A percentile compares a stretch with the other conserved stretches of the same genome.
phyloP scores from a whole-genome alignment of 2,113 vertebrate genomes.

The Eulemur macaco region DNA sequence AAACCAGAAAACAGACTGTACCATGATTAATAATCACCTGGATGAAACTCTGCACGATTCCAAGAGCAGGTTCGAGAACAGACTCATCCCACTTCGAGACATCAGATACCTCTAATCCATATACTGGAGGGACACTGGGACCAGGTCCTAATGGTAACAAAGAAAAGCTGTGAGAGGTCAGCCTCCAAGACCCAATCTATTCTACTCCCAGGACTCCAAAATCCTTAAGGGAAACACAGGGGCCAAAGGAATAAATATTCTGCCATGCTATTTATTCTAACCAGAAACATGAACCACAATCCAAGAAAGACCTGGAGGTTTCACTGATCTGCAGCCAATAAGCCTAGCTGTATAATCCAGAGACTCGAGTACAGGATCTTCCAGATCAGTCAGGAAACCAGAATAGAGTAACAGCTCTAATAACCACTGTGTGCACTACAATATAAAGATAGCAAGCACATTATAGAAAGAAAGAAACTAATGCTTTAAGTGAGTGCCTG shows the following conservation, averaged over 20 bases:
- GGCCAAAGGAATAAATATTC: neutral
- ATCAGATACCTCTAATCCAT: conserved; percentile 93
- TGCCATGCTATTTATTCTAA: conserved; percentile 5
- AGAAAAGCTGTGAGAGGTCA: neutral
- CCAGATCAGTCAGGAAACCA: conserved; percentile 31
- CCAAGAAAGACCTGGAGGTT: neutral
- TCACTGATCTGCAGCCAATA: neutral
- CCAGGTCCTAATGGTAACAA: conserved; percentile 89
- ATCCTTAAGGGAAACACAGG: neutral
- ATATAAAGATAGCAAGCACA: neutral
- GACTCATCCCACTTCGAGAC: conserved; percentile 90
- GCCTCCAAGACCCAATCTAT: neutral
- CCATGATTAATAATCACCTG: conserved; percentile 86
- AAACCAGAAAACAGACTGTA: neutral
- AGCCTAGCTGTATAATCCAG: neutral
- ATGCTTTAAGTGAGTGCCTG: neutral
- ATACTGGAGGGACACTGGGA: conserved; percentile 89
- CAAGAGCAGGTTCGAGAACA: conserved; percentile 92
- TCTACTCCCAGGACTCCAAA: neutral
- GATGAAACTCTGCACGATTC: conserved; percentile 91
- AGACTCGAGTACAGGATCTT: neutral
- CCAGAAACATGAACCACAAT: conserved; percentile 19
- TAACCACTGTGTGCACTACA: neutral
- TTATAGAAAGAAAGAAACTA: neutral
- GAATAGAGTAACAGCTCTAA: neutral